These are phyloP conservation scores for Phenacoccus solenopsis DNA, from an alignment of 1,140 invertebrate genomes.

Conservation along the genomic window DNA sequence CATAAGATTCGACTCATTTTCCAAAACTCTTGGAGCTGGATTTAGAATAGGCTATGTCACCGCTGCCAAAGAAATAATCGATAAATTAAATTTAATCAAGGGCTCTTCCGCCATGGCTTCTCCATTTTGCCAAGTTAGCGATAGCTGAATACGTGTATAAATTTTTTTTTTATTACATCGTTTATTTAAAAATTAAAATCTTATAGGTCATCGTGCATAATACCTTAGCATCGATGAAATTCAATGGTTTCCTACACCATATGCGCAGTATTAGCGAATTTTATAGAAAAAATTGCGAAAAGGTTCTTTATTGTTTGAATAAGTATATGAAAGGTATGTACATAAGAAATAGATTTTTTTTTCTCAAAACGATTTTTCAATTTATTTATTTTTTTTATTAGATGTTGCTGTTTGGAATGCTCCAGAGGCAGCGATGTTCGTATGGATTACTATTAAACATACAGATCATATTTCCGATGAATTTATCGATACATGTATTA, in stretches of 20 bases:
- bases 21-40: conserved; percentile 62
- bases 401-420: not conserved
- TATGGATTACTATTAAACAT: not conserved
- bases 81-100: conserved; percentile 36
- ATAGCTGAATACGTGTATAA: too few species aligned
- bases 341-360: too few species aligned
- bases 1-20: conserved; percentile 64
- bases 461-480: not conserved
- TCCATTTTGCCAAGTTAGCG: not conserved
- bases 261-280: not conserved
- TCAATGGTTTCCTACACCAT: not conserved
- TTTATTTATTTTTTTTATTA: not conserved
- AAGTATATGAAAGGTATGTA: not conserved
- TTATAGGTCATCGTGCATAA: not conserved
- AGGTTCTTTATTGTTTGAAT: not conserved
- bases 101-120: not conserved
- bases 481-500: not conserved
- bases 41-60: conserved; percentile 56
- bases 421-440: not conserved
- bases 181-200: too few species aligned
- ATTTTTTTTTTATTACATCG: too few species aligned
- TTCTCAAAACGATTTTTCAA: too few species aligned
- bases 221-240: not conserved
- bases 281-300: not conserved
- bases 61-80: conserved; percentile 46